phyloP scores from a whole-genome alignment of 2,113 vertebrate genomes.

The Sula dactylatra region DNA sequence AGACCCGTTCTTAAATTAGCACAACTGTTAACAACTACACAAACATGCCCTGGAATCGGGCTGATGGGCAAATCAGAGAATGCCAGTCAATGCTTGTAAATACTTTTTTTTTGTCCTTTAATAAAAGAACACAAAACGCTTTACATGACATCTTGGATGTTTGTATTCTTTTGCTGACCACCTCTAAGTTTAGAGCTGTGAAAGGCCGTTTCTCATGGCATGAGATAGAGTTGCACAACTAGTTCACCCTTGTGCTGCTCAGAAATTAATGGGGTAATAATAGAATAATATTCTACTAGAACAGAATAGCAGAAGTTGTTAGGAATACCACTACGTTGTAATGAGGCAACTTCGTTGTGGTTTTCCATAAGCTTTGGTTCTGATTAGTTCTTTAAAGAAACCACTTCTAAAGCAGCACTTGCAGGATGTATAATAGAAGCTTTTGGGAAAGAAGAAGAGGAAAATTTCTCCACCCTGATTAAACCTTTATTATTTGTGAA shows the following conservation, averaged over 20 bases:
- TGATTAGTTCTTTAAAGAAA: not conserved
- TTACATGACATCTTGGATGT: accelerated
- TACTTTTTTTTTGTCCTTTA: no score
- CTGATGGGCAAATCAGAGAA: no score
- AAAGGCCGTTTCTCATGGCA: not conserved
- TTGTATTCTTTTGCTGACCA: not conserved
- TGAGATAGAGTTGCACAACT: not conserved
- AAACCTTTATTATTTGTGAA: not conserved
- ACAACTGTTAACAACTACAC: not conserved
- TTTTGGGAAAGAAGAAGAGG: not conserved
- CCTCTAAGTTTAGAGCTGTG: not conserved
- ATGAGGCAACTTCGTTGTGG: not conserved
- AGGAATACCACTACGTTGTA: not conserved
- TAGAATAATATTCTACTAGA: not conserved
- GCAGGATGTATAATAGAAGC: not conserved
- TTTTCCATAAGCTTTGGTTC: not conserved
- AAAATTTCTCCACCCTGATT: not conserved
- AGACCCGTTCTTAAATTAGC: not conserved
- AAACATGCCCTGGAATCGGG: not conserved
- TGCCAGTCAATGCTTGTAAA: not conserved
- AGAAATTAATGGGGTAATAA: not conserved
- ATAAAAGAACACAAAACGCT: not conserved
- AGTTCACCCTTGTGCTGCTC: not conserved
- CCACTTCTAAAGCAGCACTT: not conserved
- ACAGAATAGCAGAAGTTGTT: not conserved